Percentiles rank a stretch among this genome's conserved stretches.
phyloP scores from a whole-genome alignment of 1,140 invertebrate genomes.

The Penaeus japonicus region DNA sequence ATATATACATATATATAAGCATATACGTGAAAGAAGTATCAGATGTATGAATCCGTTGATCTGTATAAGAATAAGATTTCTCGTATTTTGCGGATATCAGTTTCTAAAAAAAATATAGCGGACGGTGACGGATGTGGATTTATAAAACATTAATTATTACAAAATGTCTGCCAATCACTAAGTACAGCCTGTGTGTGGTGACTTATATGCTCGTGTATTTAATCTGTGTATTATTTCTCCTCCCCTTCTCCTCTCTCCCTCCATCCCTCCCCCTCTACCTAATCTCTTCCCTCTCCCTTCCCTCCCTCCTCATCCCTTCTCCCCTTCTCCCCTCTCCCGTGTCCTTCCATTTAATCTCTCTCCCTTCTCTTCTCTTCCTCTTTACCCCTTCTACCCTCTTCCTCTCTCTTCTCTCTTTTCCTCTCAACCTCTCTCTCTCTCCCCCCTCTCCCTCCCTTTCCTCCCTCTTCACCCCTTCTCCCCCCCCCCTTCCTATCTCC shows the following conservation, averaged over 20 bases:
- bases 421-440: not conserved
- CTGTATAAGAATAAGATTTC: no score
- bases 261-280: not conserved
- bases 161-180: no score
- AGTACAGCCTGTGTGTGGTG: no score
- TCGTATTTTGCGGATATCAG: no score
- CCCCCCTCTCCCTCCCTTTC: not conserved
- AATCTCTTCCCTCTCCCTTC: not conserved
- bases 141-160: no score
- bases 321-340: not conserved
- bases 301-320: not conserved
- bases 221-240: not conserved
- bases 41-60: no score
- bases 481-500: not conserved
- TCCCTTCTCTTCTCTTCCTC: not conserved
- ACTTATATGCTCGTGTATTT: no score
- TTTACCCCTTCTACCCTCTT: not conserved
- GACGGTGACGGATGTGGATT: not conserved
- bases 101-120: no score
- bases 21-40: no score
- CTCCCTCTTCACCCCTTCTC: no score
- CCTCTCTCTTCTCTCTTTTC: not conserved
- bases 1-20: no score
- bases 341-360: not conserved
- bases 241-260: not conserved